Evolutionary conservation across 2,797 vertebrate genomes (phyloP), one percentile per base, ranked within the genome.

Genomic region (Semotilus atromaculatus): DNA sequence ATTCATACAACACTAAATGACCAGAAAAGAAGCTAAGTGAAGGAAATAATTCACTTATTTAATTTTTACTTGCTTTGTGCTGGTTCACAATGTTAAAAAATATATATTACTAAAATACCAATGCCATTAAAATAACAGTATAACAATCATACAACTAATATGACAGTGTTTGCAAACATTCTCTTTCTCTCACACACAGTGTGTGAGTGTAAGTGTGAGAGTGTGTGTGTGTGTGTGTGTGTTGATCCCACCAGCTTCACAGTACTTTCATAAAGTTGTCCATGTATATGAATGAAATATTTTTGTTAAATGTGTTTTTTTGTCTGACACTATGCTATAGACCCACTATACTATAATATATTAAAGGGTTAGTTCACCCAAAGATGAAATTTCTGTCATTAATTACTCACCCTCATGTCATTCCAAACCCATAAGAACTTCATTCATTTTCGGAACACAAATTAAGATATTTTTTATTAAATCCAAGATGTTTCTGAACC

Each of bases 281-380:
- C 23, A 18, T 58, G 34, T 26, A 78, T 40, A 82, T 64, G 8
- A 18, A 76, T 23, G 21, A 19, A 26, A 53, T 68, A 23, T 70
- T 77, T 51, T 18, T 60, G 62, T 64, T 38, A 8, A 29, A 83
- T 38, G 51, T 29, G 29, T 34, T 3, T 82, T 82, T 81, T 64
- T 74, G 10, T 53, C 26, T 75, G 13, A 23, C 26, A 36, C 5
- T 55, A 31, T 73, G 73, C 51, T n/a, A 43, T 19, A 38, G 21
- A 76, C 53, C n/a, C 29, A 48, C 26, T 38, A 31, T 14, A 31
- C 38, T 29, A 38, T 11, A 51, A 45, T 60, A 21, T 18, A 62
- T n/a, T n/a, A 43, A 40, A 40, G 40, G 40, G 40, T 3, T 40
- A 40, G 40, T 40, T 40, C 40, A 40, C 40, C 9, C 40, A 40